These are phyloP conservation scores for Heterotilapia buettikoferi DNA, from an alignment of 2,113 vertebrate genomes.

Conservation along the genomic window DNA sequence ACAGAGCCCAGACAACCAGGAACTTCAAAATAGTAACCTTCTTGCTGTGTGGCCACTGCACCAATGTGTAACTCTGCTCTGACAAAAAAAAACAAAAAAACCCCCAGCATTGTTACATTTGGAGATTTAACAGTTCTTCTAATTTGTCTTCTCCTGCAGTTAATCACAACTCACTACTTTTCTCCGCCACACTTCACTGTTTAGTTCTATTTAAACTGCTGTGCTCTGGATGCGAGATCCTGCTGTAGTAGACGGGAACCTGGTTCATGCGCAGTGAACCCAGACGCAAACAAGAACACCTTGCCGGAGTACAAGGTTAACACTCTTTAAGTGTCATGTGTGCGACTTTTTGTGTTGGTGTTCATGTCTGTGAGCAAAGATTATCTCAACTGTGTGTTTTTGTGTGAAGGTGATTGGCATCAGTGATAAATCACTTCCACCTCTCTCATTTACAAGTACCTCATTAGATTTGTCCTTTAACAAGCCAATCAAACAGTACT, in stretches of 20 bases:
- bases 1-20: not conserved
- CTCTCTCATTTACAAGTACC: constrained; percentile 14
- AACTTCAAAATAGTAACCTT: not conserved
- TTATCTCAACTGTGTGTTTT: not conserved
- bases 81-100: not conserved
- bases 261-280: not conserved
- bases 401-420: not conserved
- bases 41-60: not conserved
- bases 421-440: constrained; percentile 5
- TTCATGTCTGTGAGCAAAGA: not conserved
- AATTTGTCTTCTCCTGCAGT: not conserved
- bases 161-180: not conserved
- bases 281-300: not conserved
- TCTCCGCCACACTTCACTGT: not conserved
- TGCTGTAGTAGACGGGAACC: not conserved
- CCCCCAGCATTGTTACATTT: not conserved
- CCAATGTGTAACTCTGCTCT: not conserved
- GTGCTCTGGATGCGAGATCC: not conserved
- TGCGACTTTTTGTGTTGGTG: not conserved
- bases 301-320: constrained; percentile 12
- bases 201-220: constrained; percentile 9
- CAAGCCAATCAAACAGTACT: constrained; percentile 42
- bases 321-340: not conserved
- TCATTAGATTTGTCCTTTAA: constrained; percentile 57
- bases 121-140: not conserved